phyloP scores from a whole-genome alignment of 2,797 vertebrate species.

The Lutjanus campechanus region DNA sequence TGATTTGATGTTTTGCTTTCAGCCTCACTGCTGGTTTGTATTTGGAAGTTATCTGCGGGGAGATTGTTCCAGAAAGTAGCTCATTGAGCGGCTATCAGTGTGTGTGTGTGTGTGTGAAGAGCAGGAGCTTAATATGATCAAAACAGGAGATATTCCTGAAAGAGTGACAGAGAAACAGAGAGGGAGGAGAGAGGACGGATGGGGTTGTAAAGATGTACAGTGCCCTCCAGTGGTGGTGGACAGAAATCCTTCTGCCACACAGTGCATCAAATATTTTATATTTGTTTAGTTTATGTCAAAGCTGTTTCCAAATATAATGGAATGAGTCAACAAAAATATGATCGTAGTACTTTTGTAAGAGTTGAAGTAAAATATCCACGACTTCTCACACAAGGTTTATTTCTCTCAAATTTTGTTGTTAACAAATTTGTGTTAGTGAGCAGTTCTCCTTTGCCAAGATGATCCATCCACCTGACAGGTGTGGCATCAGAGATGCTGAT shows the following conservation, averaged over 20 bases:
- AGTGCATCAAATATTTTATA: too few relatives aligned
- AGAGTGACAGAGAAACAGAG: not conserved
- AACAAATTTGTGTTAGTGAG: too few relatives aligned
- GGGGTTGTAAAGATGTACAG: constrained; percentile 53
- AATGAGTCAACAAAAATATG: too few relatives aligned
- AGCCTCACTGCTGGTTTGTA: constrained; percentile 19
- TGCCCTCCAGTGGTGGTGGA: constrained; percentile 73
- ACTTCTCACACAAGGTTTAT: too few relatives aligned
- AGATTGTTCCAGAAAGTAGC: constrained; percentile 28
- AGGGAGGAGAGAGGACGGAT: not conserved
- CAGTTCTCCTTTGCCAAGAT: too few relatives aligned
- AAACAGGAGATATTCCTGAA: constrained; percentile 29
- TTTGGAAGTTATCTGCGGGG: constrained; percentile 16
- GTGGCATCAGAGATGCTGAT: too few relatives aligned
- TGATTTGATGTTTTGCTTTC: constrained; percentile 15
- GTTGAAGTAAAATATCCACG: too few relatives aligned
- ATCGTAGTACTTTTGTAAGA: too few relatives aligned
- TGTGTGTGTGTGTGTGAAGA: constrained; percentile 21
- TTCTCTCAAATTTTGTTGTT: too few relatives aligned
- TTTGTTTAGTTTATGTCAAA: too few relatives aligned
- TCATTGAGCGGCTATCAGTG: not conserved
- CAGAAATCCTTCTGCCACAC: not conserved
- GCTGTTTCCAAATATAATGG: too few relatives aligned
- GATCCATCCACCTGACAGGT: too few relatives aligned
- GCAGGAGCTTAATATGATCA: constrained; percentile 24